phyloP scores from a whole-genome alignment of 2,888 invertebrate genomes.

The Patella caerulea region DNA sequence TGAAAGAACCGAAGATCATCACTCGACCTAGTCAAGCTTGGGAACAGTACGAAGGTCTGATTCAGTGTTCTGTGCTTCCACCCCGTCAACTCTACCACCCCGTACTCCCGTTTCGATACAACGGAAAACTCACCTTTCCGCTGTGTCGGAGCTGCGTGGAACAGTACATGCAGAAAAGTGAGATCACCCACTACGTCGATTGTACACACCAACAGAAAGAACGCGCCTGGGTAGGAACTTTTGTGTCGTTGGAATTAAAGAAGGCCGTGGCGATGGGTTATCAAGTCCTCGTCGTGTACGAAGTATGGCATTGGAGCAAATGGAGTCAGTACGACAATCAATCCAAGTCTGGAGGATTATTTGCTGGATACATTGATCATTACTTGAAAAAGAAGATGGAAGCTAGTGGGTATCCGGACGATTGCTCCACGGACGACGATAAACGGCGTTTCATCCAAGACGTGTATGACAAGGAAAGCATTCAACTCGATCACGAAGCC shows the following conservation, averaged over 20 bases:
- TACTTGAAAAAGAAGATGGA: background rate
- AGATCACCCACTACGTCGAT: background rate
- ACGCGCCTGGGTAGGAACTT: background rate
- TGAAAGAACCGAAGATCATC: background rate
- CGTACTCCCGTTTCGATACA: background rate
- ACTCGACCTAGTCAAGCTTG: background rate
- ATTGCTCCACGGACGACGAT: background rate
- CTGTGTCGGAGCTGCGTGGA: background rate
- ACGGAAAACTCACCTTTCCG: background rate
- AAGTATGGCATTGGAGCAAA: background rate
- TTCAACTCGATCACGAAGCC: background rate
- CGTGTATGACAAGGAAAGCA: background rate
- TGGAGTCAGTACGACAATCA: background rate
- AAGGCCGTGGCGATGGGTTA: background rate
- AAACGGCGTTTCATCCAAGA: background rate
- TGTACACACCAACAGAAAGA: background rate
- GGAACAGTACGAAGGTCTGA: background rate
- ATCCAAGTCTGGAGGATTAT: conserved; percentile 4
- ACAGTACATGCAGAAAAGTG: background rate
- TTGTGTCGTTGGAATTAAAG: background rate
- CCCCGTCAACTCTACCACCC: background rate
- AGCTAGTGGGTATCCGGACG: background rate
- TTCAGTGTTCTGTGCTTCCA: background rate
- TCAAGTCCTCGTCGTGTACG: background rate
- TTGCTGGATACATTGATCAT: background rate